Conservation (phyloP, 2,888 invertebrate genomes). For the Tigriopus californicus region DNA sequence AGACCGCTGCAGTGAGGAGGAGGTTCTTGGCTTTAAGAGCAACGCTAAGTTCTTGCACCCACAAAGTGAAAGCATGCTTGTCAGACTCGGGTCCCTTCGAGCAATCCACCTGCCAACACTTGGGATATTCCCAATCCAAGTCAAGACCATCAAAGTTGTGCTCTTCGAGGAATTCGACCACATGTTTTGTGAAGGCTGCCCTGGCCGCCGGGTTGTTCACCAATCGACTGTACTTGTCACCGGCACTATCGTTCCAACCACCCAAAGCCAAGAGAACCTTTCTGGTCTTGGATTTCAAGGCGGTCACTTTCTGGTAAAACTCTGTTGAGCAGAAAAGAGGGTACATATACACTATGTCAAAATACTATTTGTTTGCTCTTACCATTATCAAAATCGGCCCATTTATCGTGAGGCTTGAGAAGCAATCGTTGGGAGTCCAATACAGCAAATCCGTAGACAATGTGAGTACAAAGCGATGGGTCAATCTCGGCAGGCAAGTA, state of each 20-base stretch:
- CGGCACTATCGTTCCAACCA: slow-evolving; percentile 29
- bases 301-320: slow-evolving; percentile 27
- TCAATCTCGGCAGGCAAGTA: slow-evolving; percentile 57
- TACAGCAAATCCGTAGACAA: slow-evolving; percentile 67
- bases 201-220: slow-evolving; percentile 29
- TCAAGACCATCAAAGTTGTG: slow-evolving; percentile 50
- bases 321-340: no score
- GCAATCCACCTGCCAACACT: slow-evolving; percentile 22
- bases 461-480: slow-evolving; percentile 58
- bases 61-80: slow-evolving; percentile 31
- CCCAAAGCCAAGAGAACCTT: slow-evolving; percentile 29
- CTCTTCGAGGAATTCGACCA: slow-evolving; percentile 34
- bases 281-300: slow-evolving; percentile 29
- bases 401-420: slow-evolving; percentile 52
- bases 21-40: slow-evolving; percentile 45
- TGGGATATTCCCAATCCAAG: slow-evolving; percentile 47
- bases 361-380: slow-evolving; percentile 21
- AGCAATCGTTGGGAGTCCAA: slow-evolving; percentile 42
- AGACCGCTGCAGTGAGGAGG: slow-evolving; percentile 61
- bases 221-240: slow-evolving; percentile 25
- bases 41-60: slow-evolving; percentile 48
- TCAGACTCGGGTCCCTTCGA: slow-evolving; percentile 33
- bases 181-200: slow-evolving; percentile 36
- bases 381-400: slow-evolving; percentile 56
- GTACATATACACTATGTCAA: no score